phyloP scores from a whole-genome alignment of 2,797 vertebrate species.

The Spinus olivaceus region DNA sequence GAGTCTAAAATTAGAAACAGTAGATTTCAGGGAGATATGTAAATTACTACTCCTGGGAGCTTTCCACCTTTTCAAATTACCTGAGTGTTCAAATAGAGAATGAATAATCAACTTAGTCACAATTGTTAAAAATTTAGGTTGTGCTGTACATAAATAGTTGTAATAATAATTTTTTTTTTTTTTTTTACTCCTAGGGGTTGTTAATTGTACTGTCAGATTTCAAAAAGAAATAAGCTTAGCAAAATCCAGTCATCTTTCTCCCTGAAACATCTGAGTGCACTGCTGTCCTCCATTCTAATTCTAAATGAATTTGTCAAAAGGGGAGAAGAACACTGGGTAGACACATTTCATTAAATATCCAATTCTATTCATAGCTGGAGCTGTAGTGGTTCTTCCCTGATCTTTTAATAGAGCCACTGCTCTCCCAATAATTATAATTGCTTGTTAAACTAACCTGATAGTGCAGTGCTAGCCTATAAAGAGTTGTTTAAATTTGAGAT shows the following conservation, averaged over 20 bases:
- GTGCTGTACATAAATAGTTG: neutral
- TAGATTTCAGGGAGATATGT: neutral
- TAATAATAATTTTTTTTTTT: neutral
- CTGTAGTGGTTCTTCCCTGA: neutral
- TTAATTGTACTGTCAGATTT: neutral
- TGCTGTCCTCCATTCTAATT: neutral
- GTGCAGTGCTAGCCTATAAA: neutral
- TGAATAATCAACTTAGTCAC: neutral
- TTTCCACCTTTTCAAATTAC: neutral
- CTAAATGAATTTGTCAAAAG: neutral
- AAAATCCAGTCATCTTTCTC: neutral
- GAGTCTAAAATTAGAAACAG: neutral
- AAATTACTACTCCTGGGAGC: neutral
- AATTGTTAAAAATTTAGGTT: neutral
- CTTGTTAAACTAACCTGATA: neutral
- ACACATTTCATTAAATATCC: conserved; percentile 6
- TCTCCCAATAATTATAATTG: neutral
- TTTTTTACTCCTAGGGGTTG: neutral
- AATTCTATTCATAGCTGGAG: conserved; percentile 4
- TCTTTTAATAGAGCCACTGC: neutral
- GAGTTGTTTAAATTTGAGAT: neutral
- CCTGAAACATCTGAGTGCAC: neutral
- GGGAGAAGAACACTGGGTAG: neutral
- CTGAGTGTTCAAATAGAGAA: neutral
- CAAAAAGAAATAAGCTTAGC: neutral